Conservation (phyloP, 1,140 invertebrate species). For the Tenebrio molitor region DNA sequence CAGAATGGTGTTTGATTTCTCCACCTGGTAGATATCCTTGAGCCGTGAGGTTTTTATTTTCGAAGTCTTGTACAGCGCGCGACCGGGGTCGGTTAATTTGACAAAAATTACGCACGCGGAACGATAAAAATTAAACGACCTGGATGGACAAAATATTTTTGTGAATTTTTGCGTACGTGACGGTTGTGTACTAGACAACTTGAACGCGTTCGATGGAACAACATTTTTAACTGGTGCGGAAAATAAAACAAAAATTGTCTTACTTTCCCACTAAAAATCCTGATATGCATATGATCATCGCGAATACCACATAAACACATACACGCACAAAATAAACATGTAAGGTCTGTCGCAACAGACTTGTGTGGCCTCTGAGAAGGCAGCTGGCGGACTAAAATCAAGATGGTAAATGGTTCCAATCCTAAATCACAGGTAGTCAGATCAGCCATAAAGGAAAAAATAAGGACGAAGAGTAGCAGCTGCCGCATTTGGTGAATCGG, state of each 20-base stretch:
- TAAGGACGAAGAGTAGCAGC: slow-evolving; percentile 55
- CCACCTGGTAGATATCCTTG: slow-evolving; percentile 12
- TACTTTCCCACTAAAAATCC: slow-evolving; percentile 77
- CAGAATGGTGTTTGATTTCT: slow-evolving; percentile 12
- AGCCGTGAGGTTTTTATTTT: slow-evolving; percentile 30
- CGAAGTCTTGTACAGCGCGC: background rate
- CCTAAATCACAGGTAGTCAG: slow-evolving; percentile 62
- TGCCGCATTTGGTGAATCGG: slow-evolving; percentile 47
- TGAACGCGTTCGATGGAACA: too few relatives aligned
- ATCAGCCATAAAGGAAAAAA: slow-evolving; percentile 54
- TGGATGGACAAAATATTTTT: too few relatives aligned
- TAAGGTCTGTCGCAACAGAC: slow-evolving; percentile 37
- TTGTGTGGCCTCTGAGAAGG: slow-evolving; percentile 55
- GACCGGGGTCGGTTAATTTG: slow-evolving; percentile 24
- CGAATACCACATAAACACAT: slow-evolving; percentile 49
- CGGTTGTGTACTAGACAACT: too few relatives aligned
- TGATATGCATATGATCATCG: slow-evolving; percentile 77
- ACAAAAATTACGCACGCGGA: slow-evolving; percentile 8
- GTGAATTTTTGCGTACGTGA: background rate
- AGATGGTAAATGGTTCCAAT: slow-evolving; percentile 58
- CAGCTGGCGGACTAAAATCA: slow-evolving; percentile 61
- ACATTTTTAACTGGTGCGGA: too few relatives aligned
- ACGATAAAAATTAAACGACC: slow-evolving; percentile 1
- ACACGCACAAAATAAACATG: slow-evolving; percentile 42
- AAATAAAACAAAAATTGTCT: slow-evolving; percentile 41